Evolutionary conservation across 1,140 invertebrate species (phyloP).

Genomic region (Cylas formicarius): DNA sequence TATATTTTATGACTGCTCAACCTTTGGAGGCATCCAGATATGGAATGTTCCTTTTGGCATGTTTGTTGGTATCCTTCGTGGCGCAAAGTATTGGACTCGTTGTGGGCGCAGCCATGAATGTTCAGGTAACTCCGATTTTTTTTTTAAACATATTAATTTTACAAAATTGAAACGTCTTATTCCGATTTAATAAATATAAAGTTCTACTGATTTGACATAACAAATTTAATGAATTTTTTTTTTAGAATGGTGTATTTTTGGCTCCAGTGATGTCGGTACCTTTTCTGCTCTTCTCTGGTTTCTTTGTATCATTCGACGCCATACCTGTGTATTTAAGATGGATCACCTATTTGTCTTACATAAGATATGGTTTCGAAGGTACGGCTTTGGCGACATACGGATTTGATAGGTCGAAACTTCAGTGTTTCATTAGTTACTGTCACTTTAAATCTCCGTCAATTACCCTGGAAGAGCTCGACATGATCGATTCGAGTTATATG

Average conservation of each 20-base stretch:
- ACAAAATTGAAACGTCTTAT: slow-evolving; percentile 3
- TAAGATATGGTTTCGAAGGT: slow-evolving; percentile 92
- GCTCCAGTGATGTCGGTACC: slow-evolving; percentile 93
- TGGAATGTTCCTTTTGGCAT: slow-evolving; percentile 81
- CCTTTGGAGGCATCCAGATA: slow-evolving; percentile 77
- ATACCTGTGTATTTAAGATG: slow-evolving; percentile 92
- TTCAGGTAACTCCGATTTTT: slow-evolving; percentile 51
- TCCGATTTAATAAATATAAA: not conserved
- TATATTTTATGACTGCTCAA: slow-evolving; percentile 93
- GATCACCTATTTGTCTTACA: slow-evolving; percentile 94
- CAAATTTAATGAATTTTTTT: slow-evolving; percentile 14
- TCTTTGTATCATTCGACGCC: slow-evolving; percentile 95
- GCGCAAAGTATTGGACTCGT: slow-evolving; percentile 92
- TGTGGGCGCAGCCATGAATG: slow-evolving; percentile 90
- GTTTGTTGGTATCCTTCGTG: slow-evolving; percentile 87
- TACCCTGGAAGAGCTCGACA: slow-evolving; percentile 87
- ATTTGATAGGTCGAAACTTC: slow-evolving; percentile 70
- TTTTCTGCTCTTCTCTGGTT: slow-evolving; percentile 89
- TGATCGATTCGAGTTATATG: slow-evolving; percentile 66
- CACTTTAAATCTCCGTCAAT: slow-evolving; percentile 82
- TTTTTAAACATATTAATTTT: slow-evolving; percentile 17
- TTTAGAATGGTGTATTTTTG: slow-evolving; percentile 89
- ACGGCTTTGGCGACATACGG: slow-evolving; percentile 90
- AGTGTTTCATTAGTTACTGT: slow-evolving; percentile 74
- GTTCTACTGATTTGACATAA: not conserved